Evolutionary conservation across 2,797 vertebrate species (phyloP).

Genomic region (Dryobates pubescens): DNA sequence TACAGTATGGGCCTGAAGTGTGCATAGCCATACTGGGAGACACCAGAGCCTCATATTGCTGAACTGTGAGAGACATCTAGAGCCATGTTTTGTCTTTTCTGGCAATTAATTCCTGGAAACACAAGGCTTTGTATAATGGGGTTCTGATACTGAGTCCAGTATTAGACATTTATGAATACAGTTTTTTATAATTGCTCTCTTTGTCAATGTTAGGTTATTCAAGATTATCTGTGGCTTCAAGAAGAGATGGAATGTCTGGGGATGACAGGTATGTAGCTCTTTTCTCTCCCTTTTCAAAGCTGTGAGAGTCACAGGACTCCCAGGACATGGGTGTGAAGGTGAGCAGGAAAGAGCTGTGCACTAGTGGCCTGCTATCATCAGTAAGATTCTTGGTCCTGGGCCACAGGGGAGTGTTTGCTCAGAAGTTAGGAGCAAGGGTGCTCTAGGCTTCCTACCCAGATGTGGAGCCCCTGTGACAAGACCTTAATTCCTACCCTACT

Average conservation of each 20-base stretch:
- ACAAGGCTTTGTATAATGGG: accelerated
- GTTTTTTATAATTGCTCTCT: not conserved
- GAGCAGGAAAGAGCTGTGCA: not conserved
- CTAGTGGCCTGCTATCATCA: accelerated
- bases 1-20: not conserved
- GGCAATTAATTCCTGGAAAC: not conserved
- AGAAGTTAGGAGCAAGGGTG: not conserved
- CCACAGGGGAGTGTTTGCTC: not conserved
- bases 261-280: conserved; percentile 48
- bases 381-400: not conserved
- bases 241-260: not conserved
- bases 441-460: not conserved
- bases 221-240: not conserved
- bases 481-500: not conserved
- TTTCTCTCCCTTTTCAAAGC: not conserved
- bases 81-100: not conserved
- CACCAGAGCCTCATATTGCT: not conserved
- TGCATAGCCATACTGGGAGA: not conserved
- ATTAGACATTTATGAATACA: not conserved
- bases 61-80: not conserved
- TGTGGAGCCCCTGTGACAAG: not conserved
- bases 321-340: not conserved
- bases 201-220: conserved; percentile 44
- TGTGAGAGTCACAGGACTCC: not conserved
- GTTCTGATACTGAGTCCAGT: not conserved